phyloP scores from a whole-genome alignment of 2,888 invertebrate species.

The Podotricha telesiphe region DNA sequence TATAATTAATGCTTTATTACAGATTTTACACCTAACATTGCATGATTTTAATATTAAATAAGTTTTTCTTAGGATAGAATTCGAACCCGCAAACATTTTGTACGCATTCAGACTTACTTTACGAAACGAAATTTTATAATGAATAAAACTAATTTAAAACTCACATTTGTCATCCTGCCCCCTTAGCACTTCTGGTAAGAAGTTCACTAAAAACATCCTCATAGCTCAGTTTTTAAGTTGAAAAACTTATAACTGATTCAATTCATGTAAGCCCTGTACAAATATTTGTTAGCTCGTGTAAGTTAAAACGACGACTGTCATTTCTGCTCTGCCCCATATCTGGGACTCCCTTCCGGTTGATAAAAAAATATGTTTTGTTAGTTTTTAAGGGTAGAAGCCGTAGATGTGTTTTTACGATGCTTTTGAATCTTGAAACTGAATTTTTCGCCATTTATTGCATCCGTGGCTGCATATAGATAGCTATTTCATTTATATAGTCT shows the following conservation, averaged over 20 bases:
- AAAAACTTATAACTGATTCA: background rate
- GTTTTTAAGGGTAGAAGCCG: background rate
- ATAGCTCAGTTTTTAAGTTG: conserved; percentile 4
- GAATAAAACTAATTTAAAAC: conserved; percentile 1
- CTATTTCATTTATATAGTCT: too few species aligned
- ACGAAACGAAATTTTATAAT: too few species aligned
- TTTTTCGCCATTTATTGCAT: too few species aligned
- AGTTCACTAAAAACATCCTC: conserved; percentile 35
- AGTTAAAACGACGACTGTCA: conserved; percentile 10
- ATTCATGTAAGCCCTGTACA: background rate
- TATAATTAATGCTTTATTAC: too few species aligned
- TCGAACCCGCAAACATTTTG: too few species aligned
- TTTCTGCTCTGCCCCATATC: conserved; percentile 2
- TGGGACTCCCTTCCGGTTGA: conserved; percentile 17
- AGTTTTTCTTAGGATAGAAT: too few species aligned
- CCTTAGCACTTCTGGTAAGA: conserved; percentile 32
- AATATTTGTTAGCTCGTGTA: conserved; percentile 8
- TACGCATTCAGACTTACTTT: too few species aligned
- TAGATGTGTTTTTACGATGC: background rate
- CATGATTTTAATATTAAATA: too few species aligned
- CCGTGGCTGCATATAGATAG: too few species aligned
- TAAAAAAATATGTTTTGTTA: conserved; percentile 11
- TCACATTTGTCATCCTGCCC: conserved; percentile 30
- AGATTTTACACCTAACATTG: too few species aligned
- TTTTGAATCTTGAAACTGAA: background rate